These are phyloP conservation scores for Drosophila setosimentum DNA, from an alignment of 2,888 invertebrate genomes.

Conservation along the genomic window DNA sequence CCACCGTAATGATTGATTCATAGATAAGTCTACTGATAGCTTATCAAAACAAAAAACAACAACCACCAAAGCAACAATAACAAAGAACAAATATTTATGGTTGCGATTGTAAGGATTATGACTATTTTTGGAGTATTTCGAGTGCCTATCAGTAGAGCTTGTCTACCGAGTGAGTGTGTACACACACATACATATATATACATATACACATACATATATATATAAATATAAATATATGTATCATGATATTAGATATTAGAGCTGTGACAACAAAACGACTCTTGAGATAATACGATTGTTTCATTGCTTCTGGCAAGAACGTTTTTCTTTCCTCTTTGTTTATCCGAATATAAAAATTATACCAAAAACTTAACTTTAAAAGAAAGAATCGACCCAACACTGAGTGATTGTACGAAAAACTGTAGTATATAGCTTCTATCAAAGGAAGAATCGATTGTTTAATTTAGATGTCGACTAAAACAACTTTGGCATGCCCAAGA, in stretches of 20 bases:
- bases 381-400: too few relatives aligned
- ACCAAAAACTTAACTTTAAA: too few relatives aligned
- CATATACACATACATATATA: neutral
- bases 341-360: neutral
- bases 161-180: neutral
- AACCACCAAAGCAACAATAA: neutral
- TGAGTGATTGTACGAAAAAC: neutral
- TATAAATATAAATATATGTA: neutral
- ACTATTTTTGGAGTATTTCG: slow-evolving; percentile 11
- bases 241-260: neutral
- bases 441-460: neutral
- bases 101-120: slow-evolving; percentile 13
- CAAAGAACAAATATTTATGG: neutral
- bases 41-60: neutral
- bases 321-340: neutral
- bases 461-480: neutral
- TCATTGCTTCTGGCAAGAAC: neutral
- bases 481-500: too few relatives aligned
- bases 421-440: neutral
- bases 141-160: slow-evolving; percentile 11
- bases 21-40: slow-evolving; percentile 13
- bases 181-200: neutral
- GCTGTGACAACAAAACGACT: neutral
- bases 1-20: slow-evolving; percentile 19
- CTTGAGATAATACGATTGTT: neutral